These are phyloP conservation scores for Anarrhichthys ocellatus DNA, from an alignment of 2,113 vertebrate species.

Conservation along the genomic window DNA sequence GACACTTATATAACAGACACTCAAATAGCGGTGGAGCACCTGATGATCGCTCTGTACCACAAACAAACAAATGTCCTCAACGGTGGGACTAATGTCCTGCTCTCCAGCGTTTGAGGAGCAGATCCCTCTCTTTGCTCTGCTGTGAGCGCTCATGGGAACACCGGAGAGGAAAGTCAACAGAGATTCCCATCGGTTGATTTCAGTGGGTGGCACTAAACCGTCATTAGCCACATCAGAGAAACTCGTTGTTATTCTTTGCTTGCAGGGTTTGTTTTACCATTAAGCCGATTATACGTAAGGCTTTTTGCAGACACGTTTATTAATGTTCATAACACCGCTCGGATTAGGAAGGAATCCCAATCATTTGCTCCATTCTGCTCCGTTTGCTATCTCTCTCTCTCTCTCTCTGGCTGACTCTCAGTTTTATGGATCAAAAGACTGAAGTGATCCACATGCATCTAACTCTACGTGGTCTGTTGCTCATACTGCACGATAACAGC, in stretches of 20 bases:
- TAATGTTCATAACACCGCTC: slow-evolving; percentile 62
- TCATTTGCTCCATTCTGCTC: slow-evolving; percentile 42
- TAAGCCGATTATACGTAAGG: slow-evolving; percentile 63
- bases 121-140: slow-evolving; percentile 19
- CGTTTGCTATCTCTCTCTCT: slow-evolving; percentile 18
- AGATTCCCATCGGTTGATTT: slow-evolving; percentile 45
- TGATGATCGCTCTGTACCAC: not conserved
- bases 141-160: slow-evolving; percentile 18
- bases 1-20: not conserved
- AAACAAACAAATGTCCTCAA: slow-evolving; percentile 2
- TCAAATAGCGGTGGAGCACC: not conserved
- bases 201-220: slow-evolving; percentile 40
- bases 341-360: slow-evolving; percentile 66
- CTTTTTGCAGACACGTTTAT: slow-evolving; percentile 66
- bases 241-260: slow-evolving; percentile 45
- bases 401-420: slow-evolving; percentile 3
- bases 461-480: not conserved
- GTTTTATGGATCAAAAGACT: slow-evolving; percentile 1
- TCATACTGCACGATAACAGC: not conserved
- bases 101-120: slow-evolving; percentile 6
- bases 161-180: slow-evolving; percentile 33
- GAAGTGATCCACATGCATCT: not conserved
- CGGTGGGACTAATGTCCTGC: not conserved
- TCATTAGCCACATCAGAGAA: slow-evolving; percentile 51
- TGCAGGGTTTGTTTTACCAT: slow-evolving; percentile 42